phyloP scores from a whole-genome alignment of 2,888 invertebrate genomes.

The Eristalis pertinax region DNA sequence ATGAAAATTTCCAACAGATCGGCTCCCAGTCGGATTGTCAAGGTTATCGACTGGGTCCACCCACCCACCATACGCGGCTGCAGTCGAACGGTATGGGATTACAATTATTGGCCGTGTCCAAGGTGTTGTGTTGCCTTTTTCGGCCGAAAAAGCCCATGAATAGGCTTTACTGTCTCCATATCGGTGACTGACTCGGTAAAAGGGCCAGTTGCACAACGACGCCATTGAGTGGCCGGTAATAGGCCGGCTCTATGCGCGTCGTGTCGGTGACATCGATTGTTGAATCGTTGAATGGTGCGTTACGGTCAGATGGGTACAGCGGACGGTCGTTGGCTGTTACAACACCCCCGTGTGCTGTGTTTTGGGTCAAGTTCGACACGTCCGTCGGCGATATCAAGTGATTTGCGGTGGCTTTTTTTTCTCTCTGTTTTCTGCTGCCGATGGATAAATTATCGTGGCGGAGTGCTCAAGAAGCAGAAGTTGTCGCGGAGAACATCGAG shows the following conservation, averaged over 20 bases:
- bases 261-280: not conserved
- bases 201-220: slow-evolving; percentile 1
- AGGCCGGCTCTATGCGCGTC: not conserved
- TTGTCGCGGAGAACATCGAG: not conserved
- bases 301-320: slow-evolving; percentile 12
- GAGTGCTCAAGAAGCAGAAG: not conserved
- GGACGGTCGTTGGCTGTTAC: slow-evolving; percentile 7
- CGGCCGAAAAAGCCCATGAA: slow-evolving; percentile 8
- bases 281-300: not conserved
- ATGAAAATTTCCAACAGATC: slow-evolving; percentile 53
- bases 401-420: not conserved
- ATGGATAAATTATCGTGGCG: not conserved
- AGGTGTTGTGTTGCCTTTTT: slow-evolving; percentile 43
- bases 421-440: not conserved
- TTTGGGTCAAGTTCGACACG: slow-evolving; percentile 50
- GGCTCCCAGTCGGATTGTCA: slow-evolving; percentile 10
- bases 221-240: not conserved
- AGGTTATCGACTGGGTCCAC: slow-evolving; percentile 53
- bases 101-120: slow-evolving; percentile 25
- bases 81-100: slow-evolving; percentile 5
- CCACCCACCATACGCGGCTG: slow-evolving; percentile 20
- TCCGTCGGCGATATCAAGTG: not conserved
- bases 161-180: slow-evolving; percentile 1
- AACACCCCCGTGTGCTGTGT: not conserved
- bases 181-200: not conserved